Percentiles rank a stretch among this genome's conserved stretches.
These are phyloP conservation scores for Pristionchus pacificus DNA, from an alignment of 1,140 invertebrate species.

Conservation along the genomic window DNA sequence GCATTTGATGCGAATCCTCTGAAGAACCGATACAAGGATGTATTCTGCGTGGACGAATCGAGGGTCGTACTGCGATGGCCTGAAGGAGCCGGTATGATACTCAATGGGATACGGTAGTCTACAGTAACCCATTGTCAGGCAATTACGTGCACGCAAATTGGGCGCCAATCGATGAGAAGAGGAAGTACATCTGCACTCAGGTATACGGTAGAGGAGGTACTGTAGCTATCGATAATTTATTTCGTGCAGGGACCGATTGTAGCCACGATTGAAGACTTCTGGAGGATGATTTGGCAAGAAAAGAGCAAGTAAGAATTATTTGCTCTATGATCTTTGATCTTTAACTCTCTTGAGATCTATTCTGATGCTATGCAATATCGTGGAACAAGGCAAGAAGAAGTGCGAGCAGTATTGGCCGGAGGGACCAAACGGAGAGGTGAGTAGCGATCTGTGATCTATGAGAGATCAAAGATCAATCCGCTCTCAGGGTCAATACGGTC, in stretches of 20 bases:
- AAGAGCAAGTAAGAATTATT: neutral
- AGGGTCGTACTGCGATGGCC: neutral
- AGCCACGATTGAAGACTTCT: neutral
- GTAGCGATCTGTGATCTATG: neutral
- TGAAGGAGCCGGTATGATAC: neutral
- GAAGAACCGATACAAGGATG: neutral
- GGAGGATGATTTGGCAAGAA: neutral
- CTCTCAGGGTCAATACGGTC: neutral
- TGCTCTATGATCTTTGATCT: neutral
- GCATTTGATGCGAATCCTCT: neutral
- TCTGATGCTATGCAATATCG: neutral
- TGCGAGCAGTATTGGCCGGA: neutral
- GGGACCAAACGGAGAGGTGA: neutral
- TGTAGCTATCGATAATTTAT: neutral
- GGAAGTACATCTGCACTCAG: constrained; percentile 1
- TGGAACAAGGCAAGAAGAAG: neutral
- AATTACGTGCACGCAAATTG: neutral
- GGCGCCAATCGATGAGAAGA: neutral
- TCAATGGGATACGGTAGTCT: neutral
- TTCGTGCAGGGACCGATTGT: neutral
- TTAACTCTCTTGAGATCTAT: too few relatives aligned
- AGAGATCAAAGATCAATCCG: neutral
- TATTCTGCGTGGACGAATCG: neutral
- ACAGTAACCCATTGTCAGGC: neutral
- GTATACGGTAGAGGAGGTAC: too few relatives aligned